Evolutionary conservation across 2,888 invertebrate genomes (phyloP).

Genomic region (Thera britannica): DNA sequence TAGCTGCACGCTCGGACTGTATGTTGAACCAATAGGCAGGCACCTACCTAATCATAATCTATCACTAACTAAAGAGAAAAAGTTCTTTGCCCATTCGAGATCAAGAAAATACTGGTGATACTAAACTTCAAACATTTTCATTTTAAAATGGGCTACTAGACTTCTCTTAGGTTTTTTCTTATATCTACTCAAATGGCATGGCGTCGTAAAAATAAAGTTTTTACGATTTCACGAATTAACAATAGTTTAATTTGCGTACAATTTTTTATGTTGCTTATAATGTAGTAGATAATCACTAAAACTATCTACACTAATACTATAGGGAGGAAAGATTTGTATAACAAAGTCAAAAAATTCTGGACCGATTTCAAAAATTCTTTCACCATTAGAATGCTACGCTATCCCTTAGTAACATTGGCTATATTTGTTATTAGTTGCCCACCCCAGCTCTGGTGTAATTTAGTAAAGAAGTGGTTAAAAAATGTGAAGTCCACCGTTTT

Average conservation of each 20-base stretch:
- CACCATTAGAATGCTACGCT: no score
- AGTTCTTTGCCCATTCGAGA: constrained; percentile 29
- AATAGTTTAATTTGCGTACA: neutral
- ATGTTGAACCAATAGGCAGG: constrained; percentile 7
- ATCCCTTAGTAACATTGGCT: no score
- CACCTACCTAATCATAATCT: neutral
- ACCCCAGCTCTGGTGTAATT: no score
- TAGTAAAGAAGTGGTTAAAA: no score
- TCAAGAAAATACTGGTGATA: constrained; percentile 36
- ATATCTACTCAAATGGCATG: constrained; percentile 26
- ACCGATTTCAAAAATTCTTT: no score
- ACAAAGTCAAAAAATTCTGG: no score
- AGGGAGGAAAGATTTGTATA: no score
- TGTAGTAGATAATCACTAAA: neutral
- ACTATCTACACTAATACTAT: neutral
- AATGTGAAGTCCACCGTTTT: no score
- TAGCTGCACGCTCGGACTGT: constrained; percentile 16
- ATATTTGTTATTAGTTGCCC: no score
- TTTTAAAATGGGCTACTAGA: constrained; percentile 23
- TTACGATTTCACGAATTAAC: neutral
- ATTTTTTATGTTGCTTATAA: no score
- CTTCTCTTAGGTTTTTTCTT: constrained; percentile 20
- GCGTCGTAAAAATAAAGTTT: constrained; percentile 8
- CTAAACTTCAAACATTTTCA: constrained; percentile 31
- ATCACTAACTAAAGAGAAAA: constrained; percentile 29